Base-by-base conservation (phyloP, 2,888 invertebrate genomes). In the Melipona beecheii region DNA sequence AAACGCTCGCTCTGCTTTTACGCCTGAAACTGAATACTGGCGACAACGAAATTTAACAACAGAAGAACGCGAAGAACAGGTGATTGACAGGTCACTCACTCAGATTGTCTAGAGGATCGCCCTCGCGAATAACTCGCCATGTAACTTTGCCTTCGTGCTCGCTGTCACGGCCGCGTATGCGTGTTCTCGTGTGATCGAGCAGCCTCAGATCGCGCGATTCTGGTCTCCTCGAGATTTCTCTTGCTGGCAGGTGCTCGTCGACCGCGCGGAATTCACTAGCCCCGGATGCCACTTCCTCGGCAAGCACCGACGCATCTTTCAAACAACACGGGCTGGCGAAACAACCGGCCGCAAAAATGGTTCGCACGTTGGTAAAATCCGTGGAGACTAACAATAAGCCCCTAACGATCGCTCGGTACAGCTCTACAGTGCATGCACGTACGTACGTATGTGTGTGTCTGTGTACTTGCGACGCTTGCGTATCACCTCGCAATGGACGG, bases 251-350 rank as follows among this genome's bases (percentile, higher is more conserved):
- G 69, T 31, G 58, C 49, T 68, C 64, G 58, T 80, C 62, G 74
- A 75, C 36, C 64, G 60, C 70, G 58, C 52, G 31, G 50, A 31
- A 27, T 68, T 83, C 77, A 50, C 49, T 74, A 62, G 64, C 52
- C 65, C 75, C 24, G 65, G 68, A 19, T 81, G 84, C 79, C 73
- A 87, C 77, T 75, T 72, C 52, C 79, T 64, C 69, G 74, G 73
- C 75, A 68, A 76, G 74, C 81, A 71, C 73, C 78, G 85, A 75
- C 78, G 70, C 90, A 89, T 90, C 64, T 75, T 89, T 89, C 86
- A 9, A 77, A 75, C 70, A 24, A 36, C 69, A 65, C 49, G 15
- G 43, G 27, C 56, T 24, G 54, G n/a, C 54, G 21, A 17, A 36
- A 36, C 36, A 36, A 36, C 36, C 36, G 36, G 36, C 36, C 36